Evolutionary conservation across 2,888 invertebrate genomes (phyloP).

Genomic region (Rhyacophila evoluta): DNA sequence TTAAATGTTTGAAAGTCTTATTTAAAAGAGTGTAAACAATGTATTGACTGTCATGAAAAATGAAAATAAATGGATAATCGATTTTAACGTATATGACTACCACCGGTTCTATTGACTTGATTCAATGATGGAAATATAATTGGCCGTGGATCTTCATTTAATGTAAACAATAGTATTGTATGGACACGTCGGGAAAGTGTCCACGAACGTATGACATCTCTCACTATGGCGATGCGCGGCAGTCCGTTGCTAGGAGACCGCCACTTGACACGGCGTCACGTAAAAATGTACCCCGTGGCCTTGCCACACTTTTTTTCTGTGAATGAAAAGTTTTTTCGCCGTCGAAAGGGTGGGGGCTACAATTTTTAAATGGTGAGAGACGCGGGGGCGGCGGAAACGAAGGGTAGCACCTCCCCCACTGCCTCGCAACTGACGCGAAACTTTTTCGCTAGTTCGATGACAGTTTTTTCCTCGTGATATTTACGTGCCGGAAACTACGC

Average conservation of each 20-base stretch:
- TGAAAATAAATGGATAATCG: too few relatives aligned
- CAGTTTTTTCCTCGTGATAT: conserved; percentile 50
- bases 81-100: neutral
- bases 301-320: conserved; percentile 72
- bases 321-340: conserved; percentile 73
- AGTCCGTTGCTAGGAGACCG: conserved; percentile 68
- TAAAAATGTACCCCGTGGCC: conserved; percentile 60
- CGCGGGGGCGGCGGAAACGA: conserved; percentile 49
- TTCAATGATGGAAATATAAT: neutral
- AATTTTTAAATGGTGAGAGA: conserved; percentile 64
- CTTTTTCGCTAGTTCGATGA: conserved; percentile 49
- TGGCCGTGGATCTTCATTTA: neutral
- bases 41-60: too few relatives aligned
- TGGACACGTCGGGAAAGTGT: neutral
- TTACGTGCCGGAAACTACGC: conserved; percentile 37
- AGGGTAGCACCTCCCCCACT: conserved; percentile 49
- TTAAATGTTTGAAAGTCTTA: too few relatives aligned
- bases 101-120: neutral
- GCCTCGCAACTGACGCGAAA: conserved; percentile 38
- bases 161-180: neutral
- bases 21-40: too few relatives aligned
- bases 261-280: conserved; percentile 69
- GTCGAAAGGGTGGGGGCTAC: conserved; percentile 61
- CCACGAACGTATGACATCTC: conserved; percentile 29
- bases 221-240: conserved; percentile 55